phyloP scores from a whole-genome alignment of 1,140 invertebrate species.

The Bombus superbus region DNA sequence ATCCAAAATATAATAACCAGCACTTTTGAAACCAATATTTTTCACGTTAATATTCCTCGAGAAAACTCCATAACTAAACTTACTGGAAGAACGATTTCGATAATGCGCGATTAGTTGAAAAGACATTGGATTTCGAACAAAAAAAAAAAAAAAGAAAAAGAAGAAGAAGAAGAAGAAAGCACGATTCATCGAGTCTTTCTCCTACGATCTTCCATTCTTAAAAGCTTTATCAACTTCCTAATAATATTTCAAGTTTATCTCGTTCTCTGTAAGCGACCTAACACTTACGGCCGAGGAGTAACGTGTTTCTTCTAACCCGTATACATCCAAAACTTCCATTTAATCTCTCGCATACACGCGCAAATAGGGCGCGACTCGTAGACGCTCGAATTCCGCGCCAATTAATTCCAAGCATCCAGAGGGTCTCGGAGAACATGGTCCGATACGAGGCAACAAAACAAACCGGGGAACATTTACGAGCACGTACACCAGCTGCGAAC shows the following conservation, averaged over 20 bases:
- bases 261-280: background rate
- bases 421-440: background rate
- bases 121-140: no score
- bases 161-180: no score
- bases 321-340: background rate
- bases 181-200: no score
- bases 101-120: no score
- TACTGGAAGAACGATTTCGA: no score
- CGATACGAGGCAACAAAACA: slow-evolving; percentile 1
- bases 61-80: no score
- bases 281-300: background rate
- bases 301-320: background rate
- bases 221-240: no score
- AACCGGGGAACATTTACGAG: slow-evolving; percentile 27
- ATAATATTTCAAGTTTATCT: background rate
- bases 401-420: slow-evolving; percentile 22
- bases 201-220: no score
- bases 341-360: background rate
- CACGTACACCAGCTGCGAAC: slow-evolving; percentile 40
- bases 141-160: no score
- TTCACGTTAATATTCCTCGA: no score
- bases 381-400: background rate
- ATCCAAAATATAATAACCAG: no score
- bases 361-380: background rate
- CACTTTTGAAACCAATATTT: no score